phyloP scores from a whole-genome alignment of 2,797 vertebrate genomes.

The Poeciliopsis infans region DNA sequence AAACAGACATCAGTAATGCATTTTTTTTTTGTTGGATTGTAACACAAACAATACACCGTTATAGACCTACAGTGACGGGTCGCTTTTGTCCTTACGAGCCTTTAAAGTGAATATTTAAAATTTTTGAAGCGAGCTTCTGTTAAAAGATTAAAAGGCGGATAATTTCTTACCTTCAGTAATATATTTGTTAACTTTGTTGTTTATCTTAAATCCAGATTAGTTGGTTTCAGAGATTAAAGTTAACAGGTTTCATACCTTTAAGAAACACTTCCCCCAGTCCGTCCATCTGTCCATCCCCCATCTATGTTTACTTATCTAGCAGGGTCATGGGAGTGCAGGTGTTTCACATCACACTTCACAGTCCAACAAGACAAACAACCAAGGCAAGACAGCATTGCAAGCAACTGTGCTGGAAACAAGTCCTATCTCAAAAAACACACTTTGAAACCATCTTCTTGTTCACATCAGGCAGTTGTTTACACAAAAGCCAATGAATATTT shows the following conservation, averaged over 20 bases:
- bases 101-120: neutral
- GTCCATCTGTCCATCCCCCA: neutral
- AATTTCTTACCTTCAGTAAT: neutral
- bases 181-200: neutral
- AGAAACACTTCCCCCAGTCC: neutral
- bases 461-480: neutral
- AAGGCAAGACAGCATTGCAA: neutral
- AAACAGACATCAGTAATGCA: neutral
- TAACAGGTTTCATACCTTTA: neutral
- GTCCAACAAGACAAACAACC: neutral
- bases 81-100: constrained; percentile 18
- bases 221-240: neutral
- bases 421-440: neutral
- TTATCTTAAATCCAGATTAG: neutral
- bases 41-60: constrained; percentile 14
- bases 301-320: neutral
- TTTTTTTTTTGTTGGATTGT: constrained; percentile 3
- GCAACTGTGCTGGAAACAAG: neutral
- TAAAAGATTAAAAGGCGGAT: neutral
- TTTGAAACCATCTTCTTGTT: neutral
- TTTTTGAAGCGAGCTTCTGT: neutral
- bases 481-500: neutral
- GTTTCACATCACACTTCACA: neutral
- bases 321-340: neutral
- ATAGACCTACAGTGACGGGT: constrained; percentile 9